phyloP scores from a whole-genome alignment of 2,797 vertebrate species.

The Botia kubotai region DNA sequence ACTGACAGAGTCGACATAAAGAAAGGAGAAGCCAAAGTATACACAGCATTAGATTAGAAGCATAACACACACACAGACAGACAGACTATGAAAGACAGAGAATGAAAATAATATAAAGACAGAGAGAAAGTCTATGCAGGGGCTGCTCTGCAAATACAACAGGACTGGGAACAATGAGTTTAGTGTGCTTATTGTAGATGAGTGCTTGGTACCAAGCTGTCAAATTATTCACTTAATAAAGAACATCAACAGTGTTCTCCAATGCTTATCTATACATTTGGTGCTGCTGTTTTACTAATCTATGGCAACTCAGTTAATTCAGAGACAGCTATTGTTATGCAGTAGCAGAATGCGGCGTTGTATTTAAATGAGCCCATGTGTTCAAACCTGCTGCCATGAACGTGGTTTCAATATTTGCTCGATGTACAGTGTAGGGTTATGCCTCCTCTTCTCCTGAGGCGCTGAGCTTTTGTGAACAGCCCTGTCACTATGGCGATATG shows the following conservation, averaged over 20 bases:
- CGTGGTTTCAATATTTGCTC: conserved; percentile 1
- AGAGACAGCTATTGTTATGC: neutral
- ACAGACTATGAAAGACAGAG: too few relatives aligned
- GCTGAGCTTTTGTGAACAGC: conserved; percentile 32
- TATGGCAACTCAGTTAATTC: neutral
- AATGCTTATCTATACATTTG: neutral
- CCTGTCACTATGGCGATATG: conserved; percentile 46
- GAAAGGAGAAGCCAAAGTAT: conserved; percentile 14
- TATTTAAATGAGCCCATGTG: neutral
- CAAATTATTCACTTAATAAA: conserved; percentile 30
- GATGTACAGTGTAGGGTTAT: neutral
- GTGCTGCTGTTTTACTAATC: neutral
- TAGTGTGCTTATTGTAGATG: conserved; percentile 46
- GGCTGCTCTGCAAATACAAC: conserved; percentile 3
- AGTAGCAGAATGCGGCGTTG: neutral
- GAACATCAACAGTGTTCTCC: conserved; percentile 6
- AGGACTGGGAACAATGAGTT: conserved; percentile 46
- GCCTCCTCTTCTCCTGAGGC: conserved; percentile 1
- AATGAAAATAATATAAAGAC: too few relatives aligned
- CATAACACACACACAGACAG: conserved; percentile 18
- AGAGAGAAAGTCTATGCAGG: neutral
- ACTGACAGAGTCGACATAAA: conserved; percentile 25
- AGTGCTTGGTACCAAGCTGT: conserved; percentile 54
- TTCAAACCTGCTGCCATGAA: conserved; percentile 17
- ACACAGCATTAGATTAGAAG: conserved; percentile 10